Conservation (phyloP, 2,113 vertebrate genomes). For the Lepus timidus region DNA sequence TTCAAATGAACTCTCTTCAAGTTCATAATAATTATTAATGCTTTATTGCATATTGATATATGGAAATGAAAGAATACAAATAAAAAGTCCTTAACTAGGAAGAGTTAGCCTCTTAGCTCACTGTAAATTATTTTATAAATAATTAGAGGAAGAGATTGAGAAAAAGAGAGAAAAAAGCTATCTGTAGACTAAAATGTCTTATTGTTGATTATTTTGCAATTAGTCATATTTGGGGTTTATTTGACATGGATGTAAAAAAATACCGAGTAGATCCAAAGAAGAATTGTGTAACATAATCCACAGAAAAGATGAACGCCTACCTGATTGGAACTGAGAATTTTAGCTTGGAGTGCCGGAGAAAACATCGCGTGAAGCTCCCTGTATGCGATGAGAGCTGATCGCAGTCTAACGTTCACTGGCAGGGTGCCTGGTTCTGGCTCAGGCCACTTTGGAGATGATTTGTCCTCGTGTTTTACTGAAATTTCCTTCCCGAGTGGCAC, state of each 20-base stretch:
- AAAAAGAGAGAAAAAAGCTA: not conserved
- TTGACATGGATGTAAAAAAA: constrained; percentile 49
- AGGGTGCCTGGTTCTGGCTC: not conserved
- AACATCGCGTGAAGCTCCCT: not conserved
- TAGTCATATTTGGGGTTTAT: constrained; percentile 54
- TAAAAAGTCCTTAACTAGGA: constrained; percentile 77
- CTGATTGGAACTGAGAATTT: not conserved
- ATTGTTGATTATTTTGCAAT: constrained; percentile 69
- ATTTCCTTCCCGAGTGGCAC: not conserved
- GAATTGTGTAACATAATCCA: not conserved
- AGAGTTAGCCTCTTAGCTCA: constrained; percentile 55
- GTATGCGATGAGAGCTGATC: not conserved
- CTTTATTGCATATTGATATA: constrained; percentile 82
- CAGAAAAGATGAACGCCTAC: constrained; percentile 17
- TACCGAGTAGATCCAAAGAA: constrained; percentile 59
- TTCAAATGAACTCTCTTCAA: constrained; percentile 75
- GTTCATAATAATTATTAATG: constrained; percentile 79
- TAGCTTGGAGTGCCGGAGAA: not conserved
- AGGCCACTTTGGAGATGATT: not conserved
- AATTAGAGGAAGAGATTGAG: not conserved
- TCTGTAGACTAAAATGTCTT: constrained; percentile 48
- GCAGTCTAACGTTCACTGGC: not conserved
- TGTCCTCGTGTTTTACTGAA: not conserved
- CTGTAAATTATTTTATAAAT: constrained; percentile 71
- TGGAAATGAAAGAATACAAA: constrained; percentile 79